Percentiles rank a stretch among this genome's conserved stretches.
Evolutionary conservation across 2,888 invertebrate species (phyloP).

Genomic region (Hypena proboscidalis): DNA sequence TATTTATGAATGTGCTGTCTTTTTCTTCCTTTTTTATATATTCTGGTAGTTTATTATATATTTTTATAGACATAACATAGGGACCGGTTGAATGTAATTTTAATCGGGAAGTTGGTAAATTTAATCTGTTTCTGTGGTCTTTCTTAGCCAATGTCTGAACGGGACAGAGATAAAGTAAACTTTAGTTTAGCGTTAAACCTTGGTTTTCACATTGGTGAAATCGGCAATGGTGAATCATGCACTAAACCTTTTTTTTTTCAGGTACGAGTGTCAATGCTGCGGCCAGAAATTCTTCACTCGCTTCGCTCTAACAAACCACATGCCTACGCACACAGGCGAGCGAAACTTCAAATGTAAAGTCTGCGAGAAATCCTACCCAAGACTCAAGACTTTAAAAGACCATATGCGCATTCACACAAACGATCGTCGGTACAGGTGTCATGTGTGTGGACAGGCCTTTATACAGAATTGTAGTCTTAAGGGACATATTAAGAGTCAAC

Average conservation of each 20-base stretch:
- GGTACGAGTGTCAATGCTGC: constrained; percentile 76
- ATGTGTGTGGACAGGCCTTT: constrained; percentile 75
- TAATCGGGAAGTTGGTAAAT: too few species aligned
- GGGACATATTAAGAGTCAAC: constrained; percentile 77
- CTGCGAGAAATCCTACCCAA: constrained; percentile 74
- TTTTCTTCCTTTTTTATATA: too few species aligned
- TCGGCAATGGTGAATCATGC: too few species aligned
- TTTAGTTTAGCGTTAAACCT: too few species aligned
- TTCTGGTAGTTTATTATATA: too few species aligned
- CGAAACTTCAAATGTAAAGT: constrained; percentile 75
- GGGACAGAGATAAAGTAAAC: too few species aligned
- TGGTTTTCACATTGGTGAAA: too few species aligned
- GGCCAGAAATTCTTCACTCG: constrained; percentile 78
- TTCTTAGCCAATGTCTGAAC: too few species aligned
- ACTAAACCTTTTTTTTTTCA: constrained; percentile 41
- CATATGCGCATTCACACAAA: constrained; percentile 75
- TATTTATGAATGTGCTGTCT: too few species aligned
- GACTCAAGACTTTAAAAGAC: constrained; percentile 73
- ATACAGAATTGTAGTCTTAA: constrained; percentile 78
- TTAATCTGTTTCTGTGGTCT: too few species aligned
- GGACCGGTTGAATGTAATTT: too few species aligned
- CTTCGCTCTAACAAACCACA: constrained; percentile 74
- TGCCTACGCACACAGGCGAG: constrained; percentile 77
- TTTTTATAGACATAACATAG: too few species aligned
- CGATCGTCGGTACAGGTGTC: constrained; percentile 67